Percentiles rank a stretch among this genome's conserved stretches.
Evolutionary conservation across 1,140 invertebrate species (phyloP).

Genomic region (Stegodyphus mimosarum): DNA sequence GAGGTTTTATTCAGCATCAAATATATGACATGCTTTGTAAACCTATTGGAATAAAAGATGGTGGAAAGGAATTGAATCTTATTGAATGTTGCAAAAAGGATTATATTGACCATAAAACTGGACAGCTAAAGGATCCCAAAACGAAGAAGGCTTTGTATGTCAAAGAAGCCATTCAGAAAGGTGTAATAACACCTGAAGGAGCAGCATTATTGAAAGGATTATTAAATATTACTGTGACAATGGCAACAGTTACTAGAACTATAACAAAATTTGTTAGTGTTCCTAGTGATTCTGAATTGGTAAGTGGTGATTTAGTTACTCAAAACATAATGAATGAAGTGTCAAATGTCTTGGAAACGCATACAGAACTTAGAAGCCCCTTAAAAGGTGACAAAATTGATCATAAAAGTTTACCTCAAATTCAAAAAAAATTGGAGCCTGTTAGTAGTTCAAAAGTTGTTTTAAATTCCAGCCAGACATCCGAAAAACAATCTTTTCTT

Average conservation of each 20-base stretch:
- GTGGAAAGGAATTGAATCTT: conserved; percentile 79
- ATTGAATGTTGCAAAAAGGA: conserved; percentile 86
- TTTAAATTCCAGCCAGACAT: not conserved
- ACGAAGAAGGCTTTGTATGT: conserved; percentile 82
- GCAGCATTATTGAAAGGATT: conserved; percentile 84
- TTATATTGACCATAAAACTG: conserved; percentile 85
- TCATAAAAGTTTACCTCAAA: too few relatives aligned
- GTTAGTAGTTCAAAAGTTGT: not conserved
- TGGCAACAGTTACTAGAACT: conserved; percentile 84
- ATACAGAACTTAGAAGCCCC: not conserved
- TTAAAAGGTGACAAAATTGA: not conserved
- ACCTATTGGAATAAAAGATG: conserved; percentile 80
- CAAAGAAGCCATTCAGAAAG: conserved; percentile 84
- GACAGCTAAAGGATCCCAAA: conserved; percentile 83
- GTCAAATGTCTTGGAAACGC: not conserved
- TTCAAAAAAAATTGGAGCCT: not conserved
- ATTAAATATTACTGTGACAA: conserved; percentile 84
- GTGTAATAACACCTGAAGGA: conserved; percentile 86
- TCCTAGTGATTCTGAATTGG: conserved; percentile 68
- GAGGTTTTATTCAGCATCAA: conserved; percentile 74
- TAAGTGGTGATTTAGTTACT: not conserved
- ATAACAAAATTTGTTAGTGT: conserved; percentile 81
- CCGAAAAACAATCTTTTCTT: not conserved
- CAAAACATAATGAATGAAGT: not conserved
- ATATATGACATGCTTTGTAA: conserved; percentile 86